Base-by-base conservation (phyloP, 2,888 invertebrate species). In the Cheilosia urbana region DNA sequence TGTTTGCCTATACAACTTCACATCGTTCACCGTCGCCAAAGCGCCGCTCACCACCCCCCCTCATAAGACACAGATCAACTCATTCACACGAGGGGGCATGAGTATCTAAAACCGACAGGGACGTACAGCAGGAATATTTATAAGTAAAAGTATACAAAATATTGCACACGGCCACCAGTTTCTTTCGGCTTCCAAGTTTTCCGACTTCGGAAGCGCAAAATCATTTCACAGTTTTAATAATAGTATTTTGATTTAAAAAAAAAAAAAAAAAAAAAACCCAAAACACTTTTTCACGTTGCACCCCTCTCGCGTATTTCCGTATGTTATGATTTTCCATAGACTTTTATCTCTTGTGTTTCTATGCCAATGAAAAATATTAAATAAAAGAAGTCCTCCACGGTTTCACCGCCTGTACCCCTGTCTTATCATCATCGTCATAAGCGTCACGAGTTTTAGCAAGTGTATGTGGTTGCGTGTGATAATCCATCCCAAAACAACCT, bases 81-180 rank as follows among this genome's bases (percentile, higher is more conserved):
- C 63, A 49, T 57, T 30, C 24, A 71, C 71, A 37, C 53, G 42
- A 49, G 55, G 47, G 11, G 68, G 66, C 9, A 7, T 9, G 30
- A 9, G 62, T 66, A 68, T 75, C 57, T 58, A 34, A 55, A 30
- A n/a, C 49, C 53, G 49, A 78, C 68, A 57, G 68, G 45, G 57
- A 57, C 76, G 81, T 45, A 73, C 72, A 63, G 3, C 62, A 53
- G 45, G 69, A 62, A 76, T 72, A 77, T 76, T 76, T 85, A 76
- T 77, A 66, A 66, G 76, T 57, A 37, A 88, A 88, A 88, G 91
- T 91, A 90, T 90, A 91, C 91, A 91, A 91, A 91, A 91, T 91
- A 91, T 91, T 91, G 91, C 91, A 91, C 91, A 91, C 91, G 91
- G 91, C 90, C 91, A 90, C 91, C 88, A 88, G 65, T 51, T 77